Evolutionary conservation across 2,797 vertebrate species (phyloP).

Genomic region (Coilia nasus): DNA sequence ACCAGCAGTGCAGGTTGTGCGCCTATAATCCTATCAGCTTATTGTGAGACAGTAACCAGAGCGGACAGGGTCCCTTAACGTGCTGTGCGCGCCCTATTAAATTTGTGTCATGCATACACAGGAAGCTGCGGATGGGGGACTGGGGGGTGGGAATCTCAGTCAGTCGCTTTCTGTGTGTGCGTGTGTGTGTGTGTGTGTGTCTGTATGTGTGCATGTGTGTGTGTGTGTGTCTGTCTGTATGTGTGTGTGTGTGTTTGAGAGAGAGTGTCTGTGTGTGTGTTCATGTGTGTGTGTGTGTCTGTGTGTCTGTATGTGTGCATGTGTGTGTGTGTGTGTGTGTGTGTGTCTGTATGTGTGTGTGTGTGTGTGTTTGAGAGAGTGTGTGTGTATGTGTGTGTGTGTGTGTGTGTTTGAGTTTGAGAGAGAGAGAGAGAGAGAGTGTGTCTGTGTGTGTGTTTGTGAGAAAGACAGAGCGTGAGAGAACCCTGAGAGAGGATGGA

Average conservation of each 20-base stretch:
- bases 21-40: constrained; percentile 12
- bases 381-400: no score
- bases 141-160: not conserved
- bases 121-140: constrained; percentile 16
- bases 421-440: no score
- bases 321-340: not conserved
- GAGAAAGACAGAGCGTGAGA: no score
- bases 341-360: no score
- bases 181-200: constrained; percentile 7
- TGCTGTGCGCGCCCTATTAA: constrained; percentile 14
- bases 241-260: no score
- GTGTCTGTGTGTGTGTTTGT: no score
- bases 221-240: no score
- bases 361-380: no score
- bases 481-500: no score
- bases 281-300: not conserved
- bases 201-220: not conserved
- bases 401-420: no score
- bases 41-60: not conserved
- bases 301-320: not conserved
- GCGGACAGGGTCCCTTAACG: constrained; percentile 8
- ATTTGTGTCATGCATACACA: constrained; percentile 17
- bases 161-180: not conserved
- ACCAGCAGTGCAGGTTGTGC: not conserved
- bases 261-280: not conserved